Evolutionary conservation across 1,140 invertebrate genomes (phyloP), one percentile per base, ranked within the genome.

Genomic region (Neuroterus valhalla): DNA sequence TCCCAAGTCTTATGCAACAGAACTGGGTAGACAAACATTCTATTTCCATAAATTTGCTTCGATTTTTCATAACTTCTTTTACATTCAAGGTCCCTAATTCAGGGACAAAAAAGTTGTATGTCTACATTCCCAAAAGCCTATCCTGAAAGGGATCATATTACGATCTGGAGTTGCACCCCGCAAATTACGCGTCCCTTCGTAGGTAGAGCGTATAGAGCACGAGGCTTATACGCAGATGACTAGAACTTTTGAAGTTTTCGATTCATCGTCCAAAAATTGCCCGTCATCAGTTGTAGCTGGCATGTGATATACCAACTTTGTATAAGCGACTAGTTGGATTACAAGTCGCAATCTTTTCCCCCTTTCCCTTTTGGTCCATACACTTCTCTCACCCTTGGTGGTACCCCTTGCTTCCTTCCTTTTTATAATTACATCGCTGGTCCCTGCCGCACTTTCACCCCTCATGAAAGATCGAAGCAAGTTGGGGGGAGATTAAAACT

Each of bases 211-310:
- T 26, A 23, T 31, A 26, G 55, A 23, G 26, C 23, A 62, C 46
- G 17, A 55, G 38, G 45, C 50, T 45, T 26, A 52, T 71, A 71
- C 52, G 21, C 21, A 38, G 17, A 66, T 48, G 55, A 67, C 71
- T 1, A 26, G 45, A 45, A 72, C 55, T 72, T 72, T 72, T 72
- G 71, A 72, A 72, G 71, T 46, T 62, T 62, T 62, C 55, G 55
- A 62, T 62, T 62, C 26, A 62, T 62, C 55, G 23, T 38, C 12
- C 50, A 43, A 72, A 72, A 72, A 72, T 72, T 72, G 62, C 62
- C 31, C 44, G 55, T 72, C 44, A 72, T 72, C 50, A 23, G 17
- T 31, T 15, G 26, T 62, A 26, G 2, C 23, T 55, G 12, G 14
- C 31, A 23, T 38, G n/a, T n/a, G 2, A 3, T 38, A 31, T 70